phyloP scores from a whole-genome alignment of 2,113 vertebrate species.

The Lepisosteus osseus region DNA sequence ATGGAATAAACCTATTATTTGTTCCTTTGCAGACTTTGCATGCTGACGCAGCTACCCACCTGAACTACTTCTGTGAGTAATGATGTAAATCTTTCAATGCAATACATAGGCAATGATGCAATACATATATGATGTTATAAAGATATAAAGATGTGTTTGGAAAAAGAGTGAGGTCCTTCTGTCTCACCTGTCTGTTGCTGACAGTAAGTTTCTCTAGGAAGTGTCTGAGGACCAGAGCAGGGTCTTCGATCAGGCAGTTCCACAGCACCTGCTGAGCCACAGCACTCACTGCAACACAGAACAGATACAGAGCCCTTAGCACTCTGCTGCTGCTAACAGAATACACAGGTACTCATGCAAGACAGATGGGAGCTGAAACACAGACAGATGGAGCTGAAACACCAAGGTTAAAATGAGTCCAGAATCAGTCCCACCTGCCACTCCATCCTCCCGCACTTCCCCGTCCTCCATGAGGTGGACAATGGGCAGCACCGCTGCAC shows the following conservation, averaged over 20 bases:
- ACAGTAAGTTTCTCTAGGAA: conserved; percentile 96
- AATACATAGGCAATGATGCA: no score
- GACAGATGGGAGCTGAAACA: no score
- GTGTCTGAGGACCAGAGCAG: conserved; percentile 91
- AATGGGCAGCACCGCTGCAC: conserved; percentile 92
- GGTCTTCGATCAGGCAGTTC: conserved; percentile 98
- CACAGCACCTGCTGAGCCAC: conserved; percentile 96
- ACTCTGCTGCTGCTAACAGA: no score
- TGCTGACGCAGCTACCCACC: no score
- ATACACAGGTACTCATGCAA: no score
- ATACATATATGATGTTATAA: no score
- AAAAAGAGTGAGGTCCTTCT: not conserved
- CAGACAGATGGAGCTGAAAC: not conserved
- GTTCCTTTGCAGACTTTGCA: no score
- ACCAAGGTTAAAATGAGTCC: not conserved
- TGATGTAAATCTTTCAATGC: no score
- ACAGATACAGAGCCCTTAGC: not conserved
- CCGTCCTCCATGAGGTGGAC: conserved; percentile 98
- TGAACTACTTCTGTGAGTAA: no score
- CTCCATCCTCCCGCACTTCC: conserved; percentile 93
- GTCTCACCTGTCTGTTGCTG: conserved; percentile 90
- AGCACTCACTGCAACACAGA: conserved; percentile 77
- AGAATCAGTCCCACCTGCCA: conserved; percentile 74
- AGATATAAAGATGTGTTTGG: no score
- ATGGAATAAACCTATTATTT: no score